Conservation (phyloP, 2,113 vertebrate genomes). For the Sterna hirundo region DNA sequence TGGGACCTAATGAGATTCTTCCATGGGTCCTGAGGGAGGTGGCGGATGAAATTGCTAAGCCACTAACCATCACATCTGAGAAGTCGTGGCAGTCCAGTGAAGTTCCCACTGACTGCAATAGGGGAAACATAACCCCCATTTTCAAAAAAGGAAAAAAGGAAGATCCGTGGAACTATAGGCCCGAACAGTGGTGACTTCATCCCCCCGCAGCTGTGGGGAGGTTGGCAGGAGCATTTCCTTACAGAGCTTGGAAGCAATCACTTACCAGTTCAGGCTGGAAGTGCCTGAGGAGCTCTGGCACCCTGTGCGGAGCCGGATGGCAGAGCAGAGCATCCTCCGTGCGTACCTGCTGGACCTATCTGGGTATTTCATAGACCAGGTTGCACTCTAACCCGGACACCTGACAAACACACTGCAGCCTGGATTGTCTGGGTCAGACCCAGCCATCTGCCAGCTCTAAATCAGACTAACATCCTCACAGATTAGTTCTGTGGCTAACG, state of each 20-base stretch:
- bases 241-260: not conserved
- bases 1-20: not conserved
- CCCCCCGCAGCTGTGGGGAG: not conserved
- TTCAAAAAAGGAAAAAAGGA: not conserved
- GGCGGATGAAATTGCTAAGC: not conserved
- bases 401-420: not conserved
- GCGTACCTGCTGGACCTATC: not conserved
- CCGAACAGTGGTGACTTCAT: not conserved
- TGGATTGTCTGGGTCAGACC: not conserved
- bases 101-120: too few species aligned
- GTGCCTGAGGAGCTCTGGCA: not conserved
- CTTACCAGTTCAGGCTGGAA: not conserved
- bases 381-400: not conserved
- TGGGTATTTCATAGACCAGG: not conserved
- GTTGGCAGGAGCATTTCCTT: not conserved
- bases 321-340: not conserved
- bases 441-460: not conserved
- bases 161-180: not conserved
- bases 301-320: accelerated
- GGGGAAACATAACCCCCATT: not conserved
- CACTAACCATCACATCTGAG: not conserved
- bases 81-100: too few species aligned
- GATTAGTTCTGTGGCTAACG: not conserved
- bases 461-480: not conserved
- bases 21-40: not conserved